Evolutionary conservation across 2,888 invertebrate species (phyloP), one percentile per base, ranked within the genome.

Genomic region (Tinea pellionella): DNA sequence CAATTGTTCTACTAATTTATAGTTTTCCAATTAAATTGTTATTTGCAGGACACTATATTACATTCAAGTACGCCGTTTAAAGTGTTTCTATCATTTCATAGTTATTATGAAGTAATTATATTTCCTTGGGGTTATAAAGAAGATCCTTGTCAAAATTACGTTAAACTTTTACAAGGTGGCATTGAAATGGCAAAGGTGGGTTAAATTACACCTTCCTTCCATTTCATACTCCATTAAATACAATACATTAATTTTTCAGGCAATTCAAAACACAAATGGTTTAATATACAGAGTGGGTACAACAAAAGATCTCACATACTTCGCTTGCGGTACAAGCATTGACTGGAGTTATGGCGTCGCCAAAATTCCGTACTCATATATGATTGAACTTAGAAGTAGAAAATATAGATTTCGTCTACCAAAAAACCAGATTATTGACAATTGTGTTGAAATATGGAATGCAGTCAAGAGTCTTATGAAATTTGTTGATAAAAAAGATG

Each of bases 321-420:
- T 67, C 53, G 86, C 86, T 0, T 85, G 84, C 43, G 86, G 86
- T 0, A 86, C 86, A 47, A 83, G 85, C 53, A 84, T 70, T 1
- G 86, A 87, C 61, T 87, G 86, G 86, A 83, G 85, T 59, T 86
- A 87, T 60, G 76, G 72, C 0, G 72, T 78, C 19, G 86, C 86
- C 0, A 80, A 82, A 55, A 83, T 87, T 62, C 87, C 85, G 0
- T 87, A 73, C 67, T 84, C 81, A 0, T 87, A 76, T 63, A 85
- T 87, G 83, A 67, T 87, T 12, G 87, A 87, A 61, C 68, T 87
- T 6, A 71, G 84, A 32, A 77, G 85, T 62, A 78, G 62, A 62
- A 82, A 74, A 62, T 61, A 82, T 63, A 78, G 68, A 63, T 87
- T 87, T 67, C 73, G 64, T 58, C 64, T 86, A 7, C 87, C 85